Evolutionary conservation across 2,797 vertebrate genomes (phyloP).

Genomic region (Pangasius mekongensis): DNA sequence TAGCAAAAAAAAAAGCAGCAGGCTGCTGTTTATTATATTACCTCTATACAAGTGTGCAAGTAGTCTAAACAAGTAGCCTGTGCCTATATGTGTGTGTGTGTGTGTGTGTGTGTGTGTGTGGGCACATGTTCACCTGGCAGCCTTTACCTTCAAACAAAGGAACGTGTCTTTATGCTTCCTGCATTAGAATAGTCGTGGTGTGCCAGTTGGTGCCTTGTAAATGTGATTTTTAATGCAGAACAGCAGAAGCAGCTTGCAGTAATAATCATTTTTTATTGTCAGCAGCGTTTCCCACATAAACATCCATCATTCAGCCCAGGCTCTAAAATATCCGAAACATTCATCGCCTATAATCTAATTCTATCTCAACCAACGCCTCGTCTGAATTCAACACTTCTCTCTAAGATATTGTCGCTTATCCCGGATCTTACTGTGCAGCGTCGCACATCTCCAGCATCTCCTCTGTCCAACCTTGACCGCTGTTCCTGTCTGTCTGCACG

Average conservation of each 20-base stretch:
- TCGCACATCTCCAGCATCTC: conserved; percentile 3
- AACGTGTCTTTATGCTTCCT: background rate
- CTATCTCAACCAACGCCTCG: background rate
- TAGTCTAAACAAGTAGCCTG: background rate
- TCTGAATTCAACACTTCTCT: background rate
- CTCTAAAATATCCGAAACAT: background rate
- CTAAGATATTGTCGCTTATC: background rate
- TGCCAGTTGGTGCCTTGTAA: background rate
- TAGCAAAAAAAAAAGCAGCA: conserved; percentile 21
- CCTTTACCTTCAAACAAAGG: background rate
- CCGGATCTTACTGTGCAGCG: background rate
- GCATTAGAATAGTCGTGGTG: background rate
- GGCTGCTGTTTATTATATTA: background rate
- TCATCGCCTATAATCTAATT: background rate
- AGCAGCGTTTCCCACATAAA: conserved; percentile 10
- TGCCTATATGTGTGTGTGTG: background rate
- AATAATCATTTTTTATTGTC: background rate
- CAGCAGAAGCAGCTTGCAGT: background rate
- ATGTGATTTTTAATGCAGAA: background rate
- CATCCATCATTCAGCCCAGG: conserved; percentile 1
- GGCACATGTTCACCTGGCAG: background rate
- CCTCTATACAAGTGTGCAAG: conserved; percentile 21
- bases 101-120: background rate
- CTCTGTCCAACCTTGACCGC: conserved; percentile 34
- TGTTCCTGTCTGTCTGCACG: background rate